Conservation (phyloP, 2,888 invertebrate species). For the Resseliella maxima region DNA sequence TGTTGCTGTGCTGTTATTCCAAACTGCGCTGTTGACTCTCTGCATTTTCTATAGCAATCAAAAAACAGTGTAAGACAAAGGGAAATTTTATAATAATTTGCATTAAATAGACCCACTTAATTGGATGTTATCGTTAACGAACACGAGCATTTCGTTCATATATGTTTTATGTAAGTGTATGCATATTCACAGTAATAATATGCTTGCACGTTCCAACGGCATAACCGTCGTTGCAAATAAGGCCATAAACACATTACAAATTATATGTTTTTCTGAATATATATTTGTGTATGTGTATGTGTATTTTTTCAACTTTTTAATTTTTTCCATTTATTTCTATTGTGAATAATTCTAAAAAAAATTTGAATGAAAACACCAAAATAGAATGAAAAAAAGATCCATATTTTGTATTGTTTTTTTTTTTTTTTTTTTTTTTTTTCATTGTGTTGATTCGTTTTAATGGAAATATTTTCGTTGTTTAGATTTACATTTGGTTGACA, state of each 20-base stretch:
- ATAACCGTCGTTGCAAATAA: not conserved
- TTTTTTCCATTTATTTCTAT: not conserved
- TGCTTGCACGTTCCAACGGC: not conserved
- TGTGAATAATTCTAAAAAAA: not conserved
- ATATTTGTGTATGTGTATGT: not conserved
- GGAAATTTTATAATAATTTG: constrained; percentile 6
- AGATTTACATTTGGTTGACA: not conserved
- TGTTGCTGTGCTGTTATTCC: too few relatives aligned
- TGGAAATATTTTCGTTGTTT: not conserved
- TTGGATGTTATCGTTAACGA: constrained; percentile 17
- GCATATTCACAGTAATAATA: not conserved
- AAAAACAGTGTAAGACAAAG: not conserved
- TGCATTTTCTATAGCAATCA: not conserved
- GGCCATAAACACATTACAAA: not conserved
- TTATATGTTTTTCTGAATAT: not conserved
- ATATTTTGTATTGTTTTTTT: too few relatives aligned
- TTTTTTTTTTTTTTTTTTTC: not conserved
- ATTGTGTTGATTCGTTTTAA: not conserved
- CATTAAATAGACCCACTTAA: constrained; percentile 10
- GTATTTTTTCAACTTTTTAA: not conserved
- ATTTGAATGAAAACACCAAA: not conserved
- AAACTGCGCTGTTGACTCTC: not conserved
- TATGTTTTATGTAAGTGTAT: not conserved
- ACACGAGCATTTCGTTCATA: constrained; percentile 4
- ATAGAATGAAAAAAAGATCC: not conserved